A percentile compares a stretch with the other conserved stretches of the same genome.
phyloP scores from a whole-genome alignment of 2,888 invertebrate species.

The Macrosiphum euphorbiae region DNA sequence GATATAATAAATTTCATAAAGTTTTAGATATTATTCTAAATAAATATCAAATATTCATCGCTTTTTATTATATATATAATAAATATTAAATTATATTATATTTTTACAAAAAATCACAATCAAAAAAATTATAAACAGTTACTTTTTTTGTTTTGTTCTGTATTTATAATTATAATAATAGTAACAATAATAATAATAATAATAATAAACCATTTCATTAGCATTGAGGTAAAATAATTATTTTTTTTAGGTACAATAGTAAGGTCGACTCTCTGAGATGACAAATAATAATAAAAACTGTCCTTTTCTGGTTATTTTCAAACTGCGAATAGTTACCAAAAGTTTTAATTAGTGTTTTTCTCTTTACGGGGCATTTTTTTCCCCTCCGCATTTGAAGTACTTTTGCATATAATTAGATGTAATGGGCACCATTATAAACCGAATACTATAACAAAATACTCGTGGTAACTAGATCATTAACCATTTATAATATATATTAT shows the following conservation, averaged over 20 bases:
- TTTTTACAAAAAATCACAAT: neutral
- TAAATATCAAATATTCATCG: neutral
- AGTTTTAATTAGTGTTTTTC: conserved; percentile 56
- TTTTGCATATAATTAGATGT: neutral
- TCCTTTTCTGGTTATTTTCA: conserved; percentile 17
- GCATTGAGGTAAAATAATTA: neutral
- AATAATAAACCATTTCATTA: conserved; percentile 17
- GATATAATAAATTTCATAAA: neutral
- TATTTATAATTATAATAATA: neutral
- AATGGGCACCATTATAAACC: neutral
- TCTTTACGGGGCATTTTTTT: neutral
- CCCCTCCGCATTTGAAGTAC: neutral
- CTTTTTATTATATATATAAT: no score
- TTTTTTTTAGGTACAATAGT: conserved; percentile 36
- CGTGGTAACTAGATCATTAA: neutral
- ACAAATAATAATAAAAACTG: conserved; percentile 32
- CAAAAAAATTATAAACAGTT: neutral
- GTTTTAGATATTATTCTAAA: neutral
- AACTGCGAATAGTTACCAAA: conserved; percentile 39
- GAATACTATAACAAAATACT: neutral
- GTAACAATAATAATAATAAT: neutral
- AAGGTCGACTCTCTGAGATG: conserved; percentile 32
- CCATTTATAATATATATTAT: neutral
- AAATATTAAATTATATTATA: neutral
- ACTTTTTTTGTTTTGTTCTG: neutral